phyloP scores from a whole-genome alignment of 2,888 invertebrate species.

The Cyclophora punctaria region DNA sequence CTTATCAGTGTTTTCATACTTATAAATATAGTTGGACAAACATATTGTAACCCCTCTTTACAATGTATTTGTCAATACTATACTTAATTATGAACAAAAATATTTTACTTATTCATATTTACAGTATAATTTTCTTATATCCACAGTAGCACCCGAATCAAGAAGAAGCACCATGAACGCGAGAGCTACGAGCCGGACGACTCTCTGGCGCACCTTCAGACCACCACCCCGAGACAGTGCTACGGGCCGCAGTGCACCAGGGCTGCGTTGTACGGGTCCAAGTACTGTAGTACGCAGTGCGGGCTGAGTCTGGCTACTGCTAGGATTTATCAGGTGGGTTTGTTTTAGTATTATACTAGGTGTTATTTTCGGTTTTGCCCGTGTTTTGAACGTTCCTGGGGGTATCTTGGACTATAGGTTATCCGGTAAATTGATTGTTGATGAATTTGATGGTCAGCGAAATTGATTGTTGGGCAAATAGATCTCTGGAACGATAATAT shows the following conservation, averaged over 20 bases:
- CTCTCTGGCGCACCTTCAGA: slow-evolving; percentile 69
- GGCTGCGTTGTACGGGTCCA: slow-evolving; percentile 85
- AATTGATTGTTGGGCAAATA: too few species aligned
- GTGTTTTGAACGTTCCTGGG: too few species aligned
- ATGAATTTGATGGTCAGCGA: too few species aligned
- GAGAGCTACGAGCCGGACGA: slow-evolving; percentile 57
- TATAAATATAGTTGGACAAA: too few species aligned
- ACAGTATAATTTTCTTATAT: background rate
- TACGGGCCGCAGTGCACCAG: slow-evolving; percentile 91
- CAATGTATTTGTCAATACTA: too few species aligned
- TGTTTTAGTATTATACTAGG: background rate
- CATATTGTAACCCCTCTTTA: too few species aligned
- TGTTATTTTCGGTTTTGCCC: background rate
- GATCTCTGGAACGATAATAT: too few species aligned
- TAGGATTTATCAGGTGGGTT: slow-evolving; percentile 83
- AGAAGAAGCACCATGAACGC: slow-evolving; percentile 64
- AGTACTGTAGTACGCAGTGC: slow-evolving; percentile 95
- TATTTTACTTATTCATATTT: background rate
- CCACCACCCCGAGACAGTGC: slow-evolving; percentile 85
- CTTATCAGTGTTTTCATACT: too few species aligned
- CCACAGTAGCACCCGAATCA: slow-evolving; percentile 46
- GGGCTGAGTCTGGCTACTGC: slow-evolving; percentile 91
- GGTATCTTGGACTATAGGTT: too few species aligned
- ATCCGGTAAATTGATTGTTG: too few species aligned
- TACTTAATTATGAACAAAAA: too few species aligned